Evolutionary conservation across 2,113 vertebrate species (phyloP).

Genomic region (Notothenia rossii): DNA sequence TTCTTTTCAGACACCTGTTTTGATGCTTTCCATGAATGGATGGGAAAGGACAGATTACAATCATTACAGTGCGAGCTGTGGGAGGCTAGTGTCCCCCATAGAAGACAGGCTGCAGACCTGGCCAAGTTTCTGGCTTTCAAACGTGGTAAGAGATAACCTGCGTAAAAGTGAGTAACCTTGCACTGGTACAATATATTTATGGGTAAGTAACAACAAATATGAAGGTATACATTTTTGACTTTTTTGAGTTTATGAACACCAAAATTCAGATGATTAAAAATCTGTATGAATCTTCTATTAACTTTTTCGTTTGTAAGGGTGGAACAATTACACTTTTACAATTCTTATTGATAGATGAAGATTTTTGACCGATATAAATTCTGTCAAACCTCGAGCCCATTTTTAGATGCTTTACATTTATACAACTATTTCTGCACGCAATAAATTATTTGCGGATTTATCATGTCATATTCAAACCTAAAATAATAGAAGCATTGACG

Average conservation of each 20-base stretch:
- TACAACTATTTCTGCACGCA: no score
- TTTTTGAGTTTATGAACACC: no score
- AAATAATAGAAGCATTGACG: background rate
- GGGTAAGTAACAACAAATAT: no score
- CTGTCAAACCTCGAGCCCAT: no score
- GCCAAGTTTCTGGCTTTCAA: slow-evolving; percentile 64
- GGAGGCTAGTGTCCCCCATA: slow-evolving; percentile 64
- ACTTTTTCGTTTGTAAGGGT: no score
- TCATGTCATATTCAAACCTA: background rate
- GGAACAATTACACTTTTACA: no score
- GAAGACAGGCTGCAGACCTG: slow-evolving; percentile 67
- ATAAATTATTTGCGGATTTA: background rate
- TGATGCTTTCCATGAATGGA: slow-evolving; percentile 66
- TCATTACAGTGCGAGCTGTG: slow-evolving; percentile 63
- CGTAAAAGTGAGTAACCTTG: background rate
- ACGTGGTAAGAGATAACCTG: slow-evolving; percentile 68
- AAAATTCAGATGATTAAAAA: no score
- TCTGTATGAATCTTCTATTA: no score
- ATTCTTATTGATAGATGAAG: no score
- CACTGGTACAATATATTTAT: background rate
- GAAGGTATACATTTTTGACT: no score
- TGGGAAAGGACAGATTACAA: background rate
- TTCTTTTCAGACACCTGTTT: slow-evolving; percentile 71
- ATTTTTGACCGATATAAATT: no score
- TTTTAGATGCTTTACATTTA: no score